Percentiles rank a stretch among this genome's conserved stretches.
phyloP scores from a whole-genome alignment of 1,140 invertebrate species.

The Rhopalosiphum padi region DNA sequence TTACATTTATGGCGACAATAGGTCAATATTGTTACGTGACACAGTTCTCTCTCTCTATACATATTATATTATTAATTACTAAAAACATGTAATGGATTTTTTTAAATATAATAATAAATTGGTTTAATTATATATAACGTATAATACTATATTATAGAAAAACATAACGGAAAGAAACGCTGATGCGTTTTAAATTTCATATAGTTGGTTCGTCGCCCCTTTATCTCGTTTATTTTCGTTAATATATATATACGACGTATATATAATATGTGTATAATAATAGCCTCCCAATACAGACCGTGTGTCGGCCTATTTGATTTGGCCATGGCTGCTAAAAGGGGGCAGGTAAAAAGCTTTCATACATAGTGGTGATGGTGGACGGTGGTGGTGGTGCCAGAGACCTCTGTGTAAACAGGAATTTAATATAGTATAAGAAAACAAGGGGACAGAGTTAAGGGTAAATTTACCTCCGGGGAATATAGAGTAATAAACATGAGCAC shows the following conservation, averaged over 20 bases:
- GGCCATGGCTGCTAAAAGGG: constrained; percentile 47
- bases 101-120: not conserved
- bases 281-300: not conserved
- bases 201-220: not conserved
- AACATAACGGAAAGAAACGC: not conserved
- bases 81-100: not conserved
- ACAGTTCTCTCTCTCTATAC: no score
- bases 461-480: constrained; percentile 56
- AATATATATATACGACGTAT: not conserved
- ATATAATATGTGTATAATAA: constrained; percentile 11
- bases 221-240: not conserved
- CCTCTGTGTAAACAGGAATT: constrained; percentile 57
- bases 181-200: constrained; percentile 12
- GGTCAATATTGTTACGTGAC: not conserved
- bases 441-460: constrained; percentile 57
- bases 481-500: constrained; percentile 54
- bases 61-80: not conserved
- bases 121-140: not conserved
- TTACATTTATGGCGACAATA: not conserved
- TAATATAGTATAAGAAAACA: constrained; percentile 58
- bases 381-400: constrained; percentile 22
- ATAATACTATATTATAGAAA: not conserved
- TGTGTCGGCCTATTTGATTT: constrained; percentile 37
- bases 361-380: not conserved
- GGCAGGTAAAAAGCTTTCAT: constrained; percentile 57